Percentiles rank a stretch among this genome's conserved stretches.
Conservation (phyloP, 2,797 vertebrate species). For the Melanotaenia trifasciata region DNA sequence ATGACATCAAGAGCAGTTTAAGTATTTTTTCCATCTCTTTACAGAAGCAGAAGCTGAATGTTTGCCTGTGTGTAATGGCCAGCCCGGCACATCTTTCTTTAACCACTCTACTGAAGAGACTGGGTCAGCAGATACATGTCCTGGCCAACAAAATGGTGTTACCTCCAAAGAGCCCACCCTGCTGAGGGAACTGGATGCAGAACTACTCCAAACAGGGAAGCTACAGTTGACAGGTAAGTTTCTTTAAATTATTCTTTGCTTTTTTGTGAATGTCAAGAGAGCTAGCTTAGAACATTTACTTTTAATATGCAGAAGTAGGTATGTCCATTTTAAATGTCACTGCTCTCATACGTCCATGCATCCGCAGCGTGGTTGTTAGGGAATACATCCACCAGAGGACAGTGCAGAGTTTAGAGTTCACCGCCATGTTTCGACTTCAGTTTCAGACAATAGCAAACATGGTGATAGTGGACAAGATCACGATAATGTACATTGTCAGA, state of each 20-base stretch:
- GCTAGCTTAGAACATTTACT: not conserved
- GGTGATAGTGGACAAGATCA: too few species aligned
- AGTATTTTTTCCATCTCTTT: conserved; percentile 23
- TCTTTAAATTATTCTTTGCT: not conserved
- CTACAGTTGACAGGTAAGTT: conserved; percentile 79
- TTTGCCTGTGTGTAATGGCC: conserved; percentile 56
- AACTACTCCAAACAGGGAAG: conserved; percentile 81
- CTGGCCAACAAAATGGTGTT: conserved; percentile 60
- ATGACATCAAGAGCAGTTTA: not conserved
- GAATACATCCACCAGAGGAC: too few species aligned
- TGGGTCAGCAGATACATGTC: conserved; percentile 31
- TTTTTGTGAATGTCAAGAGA: not conserved
- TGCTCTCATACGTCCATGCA: too few species aligned
- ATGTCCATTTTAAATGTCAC: not conserved
- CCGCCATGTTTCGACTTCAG: too few species aligned
- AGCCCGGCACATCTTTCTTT: conserved; percentile 56
- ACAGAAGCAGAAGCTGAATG: conserved; percentile 60
- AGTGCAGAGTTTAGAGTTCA: too few species aligned
- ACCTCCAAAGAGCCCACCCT: conserved; percentile 57
- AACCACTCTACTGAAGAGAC: conserved; percentile 67
- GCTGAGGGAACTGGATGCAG: conserved; percentile 76
- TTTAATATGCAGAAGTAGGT: too few species aligned
- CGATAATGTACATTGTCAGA: too few species aligned
- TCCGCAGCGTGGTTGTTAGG: too few species aligned
- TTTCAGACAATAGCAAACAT: too few species aligned